phyloP scores from a whole-genome alignment of 2,888 invertebrate species.

The Coleophora deauratella region DNA sequence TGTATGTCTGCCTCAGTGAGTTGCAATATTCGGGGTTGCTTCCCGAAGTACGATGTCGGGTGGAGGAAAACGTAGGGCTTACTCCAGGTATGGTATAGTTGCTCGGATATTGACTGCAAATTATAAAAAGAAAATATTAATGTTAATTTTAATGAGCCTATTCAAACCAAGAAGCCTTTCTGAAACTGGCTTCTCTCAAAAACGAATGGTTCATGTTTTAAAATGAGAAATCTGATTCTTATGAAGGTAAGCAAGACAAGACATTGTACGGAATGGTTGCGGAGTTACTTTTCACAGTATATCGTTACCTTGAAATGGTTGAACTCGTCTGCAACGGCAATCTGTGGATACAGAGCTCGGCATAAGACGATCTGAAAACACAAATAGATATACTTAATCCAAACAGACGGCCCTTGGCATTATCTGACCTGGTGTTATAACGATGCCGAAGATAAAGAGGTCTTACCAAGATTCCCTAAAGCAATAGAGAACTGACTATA shows the following conservation, averaged over 20 bases:
- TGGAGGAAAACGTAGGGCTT: conserved; percentile 94
- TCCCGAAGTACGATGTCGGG: conserved; percentile 91
- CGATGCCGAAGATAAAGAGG: too few relatives aligned
- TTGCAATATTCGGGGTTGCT: conserved; percentile 84
- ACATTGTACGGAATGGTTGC: too few relatives aligned
- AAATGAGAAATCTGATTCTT: too few relatives aligned
- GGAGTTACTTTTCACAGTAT: too few relatives aligned
- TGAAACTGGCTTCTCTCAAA: too few relatives aligned
- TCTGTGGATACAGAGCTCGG: conserved; percentile 95
- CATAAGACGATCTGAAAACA: conserved; percentile 79
- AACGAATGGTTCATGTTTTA: not conserved
- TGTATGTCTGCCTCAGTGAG: conserved; percentile 84
- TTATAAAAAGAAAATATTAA: not conserved
- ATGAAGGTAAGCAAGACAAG: too few relatives aligned
- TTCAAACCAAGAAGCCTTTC: too few relatives aligned
- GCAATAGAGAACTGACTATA: too few relatives aligned
- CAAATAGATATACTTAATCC: not conserved
- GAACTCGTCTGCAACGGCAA: conserved; percentile 94
- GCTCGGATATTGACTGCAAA: conserved; percentile 81
- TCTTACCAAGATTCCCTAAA: too few relatives aligned
- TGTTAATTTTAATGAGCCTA: too few relatives aligned
- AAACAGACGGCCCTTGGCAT: too few relatives aligned
- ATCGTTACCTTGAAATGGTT: conserved; percentile 94
- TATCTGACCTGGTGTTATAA: too few relatives aligned
- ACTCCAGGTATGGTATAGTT: conserved; percentile 87